phyloP scores from a whole-genome alignment of 2,797 vertebrate genomes.

The Kryptopterus vitreolus region DNA sequence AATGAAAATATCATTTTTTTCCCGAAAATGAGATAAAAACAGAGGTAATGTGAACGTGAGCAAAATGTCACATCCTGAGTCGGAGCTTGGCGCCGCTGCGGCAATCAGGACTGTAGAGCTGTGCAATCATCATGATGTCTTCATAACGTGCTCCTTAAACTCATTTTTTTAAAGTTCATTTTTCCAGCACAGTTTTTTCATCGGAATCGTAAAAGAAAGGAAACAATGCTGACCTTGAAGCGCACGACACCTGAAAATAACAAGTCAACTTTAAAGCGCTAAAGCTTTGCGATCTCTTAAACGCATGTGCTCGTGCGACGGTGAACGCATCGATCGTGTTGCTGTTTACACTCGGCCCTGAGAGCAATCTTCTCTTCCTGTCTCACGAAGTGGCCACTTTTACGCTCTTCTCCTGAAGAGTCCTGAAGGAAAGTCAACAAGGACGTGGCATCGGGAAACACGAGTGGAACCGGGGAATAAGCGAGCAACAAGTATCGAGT shows the following conservation, averaged over 20 bases:
- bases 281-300: not conserved
- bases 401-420: not conserved
- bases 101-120: not conserved
- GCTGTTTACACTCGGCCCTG: not conserved
- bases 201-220: not conserved
- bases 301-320: not conserved
- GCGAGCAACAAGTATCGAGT: not conserved
- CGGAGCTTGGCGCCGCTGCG: not conserved
- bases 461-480: not conserved
- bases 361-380: not conserved
- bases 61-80: slow-evolving; percentile 72
- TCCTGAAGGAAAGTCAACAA: not conserved
- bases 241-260: not conserved
- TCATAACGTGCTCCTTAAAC: not conserved
- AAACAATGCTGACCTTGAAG: not conserved
- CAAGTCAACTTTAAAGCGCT: not conserved
- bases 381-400: not conserved
- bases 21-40: slow-evolving; percentile 25
- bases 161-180: too few relatives aligned
- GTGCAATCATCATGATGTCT: not conserved
- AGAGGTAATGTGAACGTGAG: slow-evolving; percentile 77
- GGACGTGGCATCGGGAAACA: slow-evolving; percentile 30
- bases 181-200: not conserved
- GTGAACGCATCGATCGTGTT: not conserved
- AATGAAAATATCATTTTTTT: too few relatives aligned